These are phyloP conservation scores for Cacatua alba DNA, from an alignment of 2,113 vertebrate species.

Conservation along the genomic window DNA sequence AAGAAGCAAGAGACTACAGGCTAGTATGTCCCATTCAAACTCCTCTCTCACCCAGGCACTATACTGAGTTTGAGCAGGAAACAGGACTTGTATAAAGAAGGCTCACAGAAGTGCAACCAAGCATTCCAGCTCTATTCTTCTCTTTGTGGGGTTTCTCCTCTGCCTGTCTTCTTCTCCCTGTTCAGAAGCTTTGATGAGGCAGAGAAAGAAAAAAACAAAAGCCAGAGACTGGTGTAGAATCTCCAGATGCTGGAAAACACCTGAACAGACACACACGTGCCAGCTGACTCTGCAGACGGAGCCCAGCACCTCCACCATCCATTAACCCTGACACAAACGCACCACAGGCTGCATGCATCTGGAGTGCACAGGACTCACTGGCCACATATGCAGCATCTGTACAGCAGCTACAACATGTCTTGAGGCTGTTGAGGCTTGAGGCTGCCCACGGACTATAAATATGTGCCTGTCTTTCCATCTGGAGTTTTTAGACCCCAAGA, in stretches of 20 bases:
- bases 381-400: neutral
- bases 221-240: neutral
- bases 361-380: neutral
- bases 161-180: neutral
- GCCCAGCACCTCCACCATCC: neutral
- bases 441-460: neutral
- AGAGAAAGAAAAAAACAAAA: neutral
- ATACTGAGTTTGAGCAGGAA: neutral
- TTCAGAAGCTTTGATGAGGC: fast-evolving
- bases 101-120: neutral
- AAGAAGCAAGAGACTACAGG: neutral
- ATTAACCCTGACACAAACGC: neutral
- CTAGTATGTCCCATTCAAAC: neutral
- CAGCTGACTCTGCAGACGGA: neutral
- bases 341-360: neutral
- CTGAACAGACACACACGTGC: neutral
- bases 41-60: neutral
- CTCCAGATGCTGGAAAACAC: neutral
- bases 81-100: neutral
- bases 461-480: neutral
- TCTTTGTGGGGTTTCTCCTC: neutral
- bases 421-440: neutral
- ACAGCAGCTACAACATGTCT: neutral
- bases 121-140: neutral
- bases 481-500: neutral